phyloP scores from a whole-genome alignment of 2,113 vertebrate genomes.

The Callocephalon fimbriatum region DNA sequence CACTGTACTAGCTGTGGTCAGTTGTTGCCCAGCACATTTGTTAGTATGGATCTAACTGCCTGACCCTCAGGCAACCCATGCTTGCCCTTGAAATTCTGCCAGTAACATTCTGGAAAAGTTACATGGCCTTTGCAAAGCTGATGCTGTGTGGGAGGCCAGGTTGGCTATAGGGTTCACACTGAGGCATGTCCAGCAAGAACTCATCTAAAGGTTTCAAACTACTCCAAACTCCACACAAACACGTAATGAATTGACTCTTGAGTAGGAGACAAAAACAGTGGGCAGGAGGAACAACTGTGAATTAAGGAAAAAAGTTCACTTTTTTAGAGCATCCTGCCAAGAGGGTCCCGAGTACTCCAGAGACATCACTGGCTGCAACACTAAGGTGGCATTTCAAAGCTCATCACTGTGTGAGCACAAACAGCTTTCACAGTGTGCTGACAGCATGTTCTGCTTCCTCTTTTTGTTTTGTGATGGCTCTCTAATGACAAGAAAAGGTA shows the following conservation, averaged over 20 bases:
- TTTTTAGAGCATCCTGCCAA: not conserved
- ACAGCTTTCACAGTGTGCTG: too few species aligned
- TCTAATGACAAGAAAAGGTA: not conserved
- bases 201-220: too few species aligned
- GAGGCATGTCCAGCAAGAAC: not conserved
- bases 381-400: not conserved
- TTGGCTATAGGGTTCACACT: fast-evolving
- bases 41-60: not conserved
- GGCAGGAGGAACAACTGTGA: not conserved
- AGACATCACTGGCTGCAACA: fast-evolving
- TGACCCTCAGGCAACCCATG: not conserved
- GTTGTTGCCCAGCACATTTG: fast-evolving
- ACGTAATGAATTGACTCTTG: not conserved
- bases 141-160: not conserved
- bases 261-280: fast-evolving
- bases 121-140: fast-evolving
- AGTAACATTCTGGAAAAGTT: not conserved
- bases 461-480: not conserved
- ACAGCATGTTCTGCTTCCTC: not conserved
- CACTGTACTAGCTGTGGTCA: fast-evolving
- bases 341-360: fast-evolving
- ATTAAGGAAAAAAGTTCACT: not conserved
- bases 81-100: not conserved
- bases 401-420: fast-evolving
- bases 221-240: not conserved